Conservation (phyloP, 2,888 invertebrate species). For the Tanypteryx hageni region DNA sequence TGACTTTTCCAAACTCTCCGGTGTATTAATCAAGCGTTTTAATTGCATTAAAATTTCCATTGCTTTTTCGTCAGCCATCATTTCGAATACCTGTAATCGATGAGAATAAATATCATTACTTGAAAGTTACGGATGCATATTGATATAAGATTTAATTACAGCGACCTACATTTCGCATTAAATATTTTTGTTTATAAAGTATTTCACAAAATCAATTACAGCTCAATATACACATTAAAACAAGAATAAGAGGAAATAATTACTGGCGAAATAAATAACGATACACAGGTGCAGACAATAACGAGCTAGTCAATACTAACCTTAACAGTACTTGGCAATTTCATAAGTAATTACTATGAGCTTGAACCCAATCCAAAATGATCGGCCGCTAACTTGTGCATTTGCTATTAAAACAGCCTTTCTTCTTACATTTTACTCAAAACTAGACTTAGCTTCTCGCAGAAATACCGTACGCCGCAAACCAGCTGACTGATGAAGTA, state of each 20-base stretch:
- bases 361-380: slow-evolving; percentile 33
- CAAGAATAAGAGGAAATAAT: background rate
- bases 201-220: background rate
- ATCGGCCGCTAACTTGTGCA: background rate
- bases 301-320: slow-evolving; percentile 51
- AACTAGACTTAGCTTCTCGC: slow-evolving; percentile 3
- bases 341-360: slow-evolving; percentile 43
- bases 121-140: background rate
- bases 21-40: slow-evolving; percentile 43
- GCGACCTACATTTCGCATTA: slow-evolving; percentile 52
- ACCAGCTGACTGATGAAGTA: slow-evolving; percentile 63
- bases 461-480: slow-evolving; percentile 19
- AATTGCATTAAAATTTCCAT: slow-evolving; percentile 59
- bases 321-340: slow-evolving; percentile 55
- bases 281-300: background rate
- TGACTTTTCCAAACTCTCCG: slow-evolving; percentile 48
- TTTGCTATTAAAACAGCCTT: background rate
- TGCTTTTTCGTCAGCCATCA: slow-evolving; percentile 60
- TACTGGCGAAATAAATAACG: background rate
- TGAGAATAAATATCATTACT: background rate
- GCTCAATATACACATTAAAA: background rate
- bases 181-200: background rate
- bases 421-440: slow-evolving; percentile 2
- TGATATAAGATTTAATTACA: background rate
- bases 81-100: slow-evolving; percentile 42